Conservation (phyloP, 2,113 vertebrate species). For the Pyrgilauda ruficollis region DNA sequence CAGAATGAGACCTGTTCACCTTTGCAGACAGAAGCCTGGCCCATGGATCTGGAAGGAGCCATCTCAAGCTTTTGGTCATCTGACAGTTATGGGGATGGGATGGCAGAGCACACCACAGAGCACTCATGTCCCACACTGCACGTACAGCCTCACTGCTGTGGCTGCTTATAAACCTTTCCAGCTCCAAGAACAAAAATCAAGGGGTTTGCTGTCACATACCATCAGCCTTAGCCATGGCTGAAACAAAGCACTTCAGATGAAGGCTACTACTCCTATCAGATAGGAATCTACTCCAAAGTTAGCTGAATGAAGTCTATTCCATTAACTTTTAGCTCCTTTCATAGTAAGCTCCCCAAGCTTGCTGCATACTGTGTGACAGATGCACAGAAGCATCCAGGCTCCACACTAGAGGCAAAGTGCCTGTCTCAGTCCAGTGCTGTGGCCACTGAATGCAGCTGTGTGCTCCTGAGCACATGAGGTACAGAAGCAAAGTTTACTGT, state of each 20-base stretch:
- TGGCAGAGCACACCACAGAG: background rate
- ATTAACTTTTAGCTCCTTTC: background rate
- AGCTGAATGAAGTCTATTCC: background rate
- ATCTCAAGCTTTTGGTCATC: background rate
- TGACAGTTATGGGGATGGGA: background rate
- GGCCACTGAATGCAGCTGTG: background rate
- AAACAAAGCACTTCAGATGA: background rate
- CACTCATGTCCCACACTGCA: background rate
- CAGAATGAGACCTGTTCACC: background rate
- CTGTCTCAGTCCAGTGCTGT: background rate
- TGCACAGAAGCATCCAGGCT: background rate
- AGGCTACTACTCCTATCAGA: background rate
- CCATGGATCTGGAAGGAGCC: background rate
- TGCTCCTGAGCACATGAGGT: background rate
- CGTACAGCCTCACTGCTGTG: background rate
- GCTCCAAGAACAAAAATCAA: background rate
- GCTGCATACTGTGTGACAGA: background rate
- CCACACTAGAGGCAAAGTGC: accelerated
- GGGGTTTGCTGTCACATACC: background rate
- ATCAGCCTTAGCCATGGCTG: background rate
- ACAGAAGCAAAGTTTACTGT: background rate
- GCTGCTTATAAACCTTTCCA: background rate
- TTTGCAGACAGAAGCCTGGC: background rate
- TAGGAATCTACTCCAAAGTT: background rate
- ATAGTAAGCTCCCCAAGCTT: background rate